Base-by-base conservation (phyloP, 2,888 invertebrate species). In the Lomographa bimaculata region DNA sequence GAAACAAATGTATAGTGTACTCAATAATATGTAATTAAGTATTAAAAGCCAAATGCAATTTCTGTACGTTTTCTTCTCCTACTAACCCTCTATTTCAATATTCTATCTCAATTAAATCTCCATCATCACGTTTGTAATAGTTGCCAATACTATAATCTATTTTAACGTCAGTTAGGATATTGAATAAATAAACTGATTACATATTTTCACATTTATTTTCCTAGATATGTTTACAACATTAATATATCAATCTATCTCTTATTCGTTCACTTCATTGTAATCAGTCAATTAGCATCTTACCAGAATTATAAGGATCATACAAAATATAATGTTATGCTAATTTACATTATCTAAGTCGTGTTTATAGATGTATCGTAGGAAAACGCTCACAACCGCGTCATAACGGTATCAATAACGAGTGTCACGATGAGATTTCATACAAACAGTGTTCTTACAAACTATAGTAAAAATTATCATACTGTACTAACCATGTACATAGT, bases 1-100 rank as follows among this genome's bases (percentile, higher is more conserved):
- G 79, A 86, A 85, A 82, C 79, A 83, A 83, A 84, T 86, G 86
- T 87, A 87, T 87, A 87, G 86, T 84, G 82, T 89, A 87, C 79
- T 87, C 87, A 72, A 85, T 85, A 85, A 83, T 79, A 83, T 86
- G 79, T 86, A 83, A 85, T 84, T 87, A 89, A 89, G 86, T 82
- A 87, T 86, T 87, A 89, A 89, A 89, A 87, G 83, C 85, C 85
- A 87, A 87, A 86, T 83, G 73, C 75, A 75, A 79, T 60, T 60
- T 62, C 53, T 64, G 64, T 71, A 66, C 70, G 71, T 74, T 63
- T 61, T 68, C 69, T 63, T 50, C 48, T 47, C 48, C 52, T 50
- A 30, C 24, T 38, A 42, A 36, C 42, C 45, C 46, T 54, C 27
- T 40, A 25, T 38, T 12, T 38, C n/a, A n/a, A n/a, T n/a, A n/a